Conservation (phyloP, 2,797 vertebrate species). For the Falco biarmicus region DNA sequence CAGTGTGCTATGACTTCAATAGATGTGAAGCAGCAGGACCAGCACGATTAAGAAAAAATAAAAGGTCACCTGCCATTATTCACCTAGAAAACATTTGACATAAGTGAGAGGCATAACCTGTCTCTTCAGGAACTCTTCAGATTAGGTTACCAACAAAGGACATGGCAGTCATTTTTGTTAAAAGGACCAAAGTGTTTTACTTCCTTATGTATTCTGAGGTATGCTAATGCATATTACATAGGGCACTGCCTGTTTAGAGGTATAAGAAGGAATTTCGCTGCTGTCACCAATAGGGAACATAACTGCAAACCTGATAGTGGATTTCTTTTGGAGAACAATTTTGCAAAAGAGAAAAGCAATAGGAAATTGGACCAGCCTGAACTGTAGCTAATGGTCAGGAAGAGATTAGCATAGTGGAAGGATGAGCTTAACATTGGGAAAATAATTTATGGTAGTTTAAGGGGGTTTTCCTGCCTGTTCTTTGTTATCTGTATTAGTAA, state of each 20-base stretch:
- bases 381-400: background rate
- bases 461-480: background rate
- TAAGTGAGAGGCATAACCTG: background rate
- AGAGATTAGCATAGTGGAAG: background rate
- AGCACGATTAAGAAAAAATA: constrained; percentile 13
- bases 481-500: background rate
- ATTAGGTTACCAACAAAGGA: background rate
- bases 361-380: background rate
- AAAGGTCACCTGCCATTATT: background rate
- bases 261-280: background rate
- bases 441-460: background rate
- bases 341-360: background rate
- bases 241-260: background rate
- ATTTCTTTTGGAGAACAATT: background rate
- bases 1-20: background rate
- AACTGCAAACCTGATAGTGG: background rate
- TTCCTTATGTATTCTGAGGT: background rate
- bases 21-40: constrained; percentile 19
- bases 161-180: background rate
- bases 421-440: background rate
- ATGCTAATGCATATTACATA: background rate
- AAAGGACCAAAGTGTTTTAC: background rate
- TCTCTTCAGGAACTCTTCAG: background rate
- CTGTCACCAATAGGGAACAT: background rate
- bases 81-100: background rate